phyloP scores from a whole-genome alignment of 2,888 invertebrate species.

The Megaustenia siamemsis region DNA sequence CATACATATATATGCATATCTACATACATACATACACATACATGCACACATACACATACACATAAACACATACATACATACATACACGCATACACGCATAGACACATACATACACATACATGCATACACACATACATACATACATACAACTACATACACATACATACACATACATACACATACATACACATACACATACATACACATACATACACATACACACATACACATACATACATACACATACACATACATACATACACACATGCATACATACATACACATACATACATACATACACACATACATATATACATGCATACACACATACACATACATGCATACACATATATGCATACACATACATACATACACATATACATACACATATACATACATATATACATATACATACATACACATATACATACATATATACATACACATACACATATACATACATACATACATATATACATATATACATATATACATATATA shows the following conservation, averaged over 20 bases:
- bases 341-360: no score
- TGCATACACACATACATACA: constrained; percentile 35
- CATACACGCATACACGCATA: constrained; percentile 27
- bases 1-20: no score
- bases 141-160: constrained; percentile 15
- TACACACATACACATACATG: not conserved
- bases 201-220: not conserved
- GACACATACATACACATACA: constrained; percentile 25
- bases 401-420: no score
- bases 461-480: constrained; percentile 12
- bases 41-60: no score
- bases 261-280: constrained; percentile 6
- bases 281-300: constrained; percentile 7
- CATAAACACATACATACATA: not conserved
- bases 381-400: no score
- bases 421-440: not conserved
- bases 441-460: not conserved
- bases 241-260: not conserved
- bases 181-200: not conserved
- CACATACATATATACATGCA: not conserved
- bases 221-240: not conserved
- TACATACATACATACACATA: no score
- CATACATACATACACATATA: no score
- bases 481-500: not conserved
- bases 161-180: not conserved